phyloP scores from a whole-genome alignment of 2,113 vertebrate genomes.

The Bubo bubo region DNA sequence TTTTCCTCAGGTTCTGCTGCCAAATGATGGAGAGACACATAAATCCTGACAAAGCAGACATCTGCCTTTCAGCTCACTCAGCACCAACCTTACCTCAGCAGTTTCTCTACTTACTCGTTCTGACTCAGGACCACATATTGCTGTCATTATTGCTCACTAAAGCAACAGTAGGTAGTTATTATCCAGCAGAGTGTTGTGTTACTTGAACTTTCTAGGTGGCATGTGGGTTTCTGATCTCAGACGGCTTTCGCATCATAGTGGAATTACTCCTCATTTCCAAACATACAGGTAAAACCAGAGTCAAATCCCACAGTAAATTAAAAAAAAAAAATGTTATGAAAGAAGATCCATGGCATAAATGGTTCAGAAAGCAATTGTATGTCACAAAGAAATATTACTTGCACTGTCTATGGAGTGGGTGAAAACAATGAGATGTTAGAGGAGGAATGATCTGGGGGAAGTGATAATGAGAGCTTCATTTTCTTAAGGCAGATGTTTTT shows the following conservation, averaged over 20 bases:
- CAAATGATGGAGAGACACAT: background rate
- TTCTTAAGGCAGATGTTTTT: background rate
- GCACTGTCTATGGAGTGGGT: background rate
- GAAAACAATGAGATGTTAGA: background rate
- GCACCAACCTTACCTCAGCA: conserved; percentile 49
- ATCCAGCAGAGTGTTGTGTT: background rate
- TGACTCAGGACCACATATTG: conserved; percentile 47
- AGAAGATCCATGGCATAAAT: background rate
- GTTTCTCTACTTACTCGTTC: background rate
- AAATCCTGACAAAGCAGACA: conserved; percentile 52
- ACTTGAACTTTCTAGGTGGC: conserved; percentile 4
- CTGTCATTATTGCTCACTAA: conserved; percentile 31
- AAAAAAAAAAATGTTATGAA: background rate
- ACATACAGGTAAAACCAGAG: background rate
- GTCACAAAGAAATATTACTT: background rate
- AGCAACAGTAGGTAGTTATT: conserved; percentile 36
- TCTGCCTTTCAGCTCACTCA: conserved; percentile 50
- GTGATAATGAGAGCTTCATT: background rate
- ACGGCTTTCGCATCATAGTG: conserved; percentile 7
- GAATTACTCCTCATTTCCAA: conserved; percentile 29
- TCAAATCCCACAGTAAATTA: background rate
- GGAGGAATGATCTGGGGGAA: background rate
- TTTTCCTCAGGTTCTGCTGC: conserved; percentile 2
- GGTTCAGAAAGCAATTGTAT: background rate
- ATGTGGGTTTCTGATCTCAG: conserved; percentile 45